Evolutionary conservation across 1,140 invertebrate genomes (phyloP).

Genomic region (Cyclina sinensis): DNA sequence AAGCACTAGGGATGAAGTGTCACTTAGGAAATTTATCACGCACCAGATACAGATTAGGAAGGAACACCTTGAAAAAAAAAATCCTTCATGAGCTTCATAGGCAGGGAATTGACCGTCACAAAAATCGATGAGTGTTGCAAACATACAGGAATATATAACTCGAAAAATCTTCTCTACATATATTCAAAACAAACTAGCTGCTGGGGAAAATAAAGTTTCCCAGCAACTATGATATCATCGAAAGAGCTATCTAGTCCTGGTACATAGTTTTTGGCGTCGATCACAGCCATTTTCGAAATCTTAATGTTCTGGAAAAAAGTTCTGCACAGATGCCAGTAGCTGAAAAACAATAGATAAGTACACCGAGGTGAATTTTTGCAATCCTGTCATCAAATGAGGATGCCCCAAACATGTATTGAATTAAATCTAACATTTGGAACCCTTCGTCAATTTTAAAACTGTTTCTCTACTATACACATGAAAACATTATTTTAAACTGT

Average conservation of each 20-base stretch:
- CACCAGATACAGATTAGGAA: too few relatives aligned
- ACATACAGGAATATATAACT: too few relatives aligned
- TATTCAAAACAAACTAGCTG: too few relatives aligned
- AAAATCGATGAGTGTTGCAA: too few relatives aligned
- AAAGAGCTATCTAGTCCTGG: constrained; percentile 33
- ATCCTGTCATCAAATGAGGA: background rate
- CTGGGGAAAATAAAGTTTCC: too few relatives aligned
- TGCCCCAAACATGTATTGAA: background rate
- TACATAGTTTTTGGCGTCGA: constrained; percentile 10
- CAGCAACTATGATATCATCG: background rate
- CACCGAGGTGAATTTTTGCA: background rate
- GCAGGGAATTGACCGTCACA: too few relatives aligned
- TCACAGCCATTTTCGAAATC: constrained; percentile 13
- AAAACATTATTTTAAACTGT: too few relatives aligned
- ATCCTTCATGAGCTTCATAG: too few relatives aligned
- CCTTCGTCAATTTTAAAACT: background rate
- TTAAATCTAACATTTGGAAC: background rate
- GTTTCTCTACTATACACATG: background rate
- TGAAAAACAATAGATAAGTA: background rate
- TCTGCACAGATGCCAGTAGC: background rate
- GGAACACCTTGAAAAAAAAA: too few relatives aligned
- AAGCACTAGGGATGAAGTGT: too few relatives aligned
- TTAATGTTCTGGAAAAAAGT: constrained; percentile 7
- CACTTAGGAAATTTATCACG: too few relatives aligned
- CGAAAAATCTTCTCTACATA: too few relatives aligned